These are phyloP conservation scores for Chymomyza fuscimana DNA, from an alignment of 2,888 invertebrate species.

Conservation along the genomic window DNA sequence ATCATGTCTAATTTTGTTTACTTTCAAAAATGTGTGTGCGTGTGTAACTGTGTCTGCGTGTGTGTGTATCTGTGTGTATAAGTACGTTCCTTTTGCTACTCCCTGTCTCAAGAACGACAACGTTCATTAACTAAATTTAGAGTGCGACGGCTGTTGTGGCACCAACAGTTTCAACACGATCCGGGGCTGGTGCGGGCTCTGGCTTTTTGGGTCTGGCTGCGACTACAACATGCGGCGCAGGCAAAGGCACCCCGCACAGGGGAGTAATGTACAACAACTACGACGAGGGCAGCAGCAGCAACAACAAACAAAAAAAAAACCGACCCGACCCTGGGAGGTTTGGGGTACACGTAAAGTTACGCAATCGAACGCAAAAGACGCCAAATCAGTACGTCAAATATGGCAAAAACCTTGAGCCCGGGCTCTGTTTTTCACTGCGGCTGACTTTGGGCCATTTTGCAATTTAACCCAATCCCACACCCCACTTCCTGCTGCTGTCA, in stretches of 20 bases:
- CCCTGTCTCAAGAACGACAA: conserved; percentile 21
- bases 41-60: conserved; percentile 36
- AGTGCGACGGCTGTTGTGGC: conserved; percentile 55
- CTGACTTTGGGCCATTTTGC: not conserved
- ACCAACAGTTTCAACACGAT: not conserved
- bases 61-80: not conserved
- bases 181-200: not conserved
- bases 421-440: conserved; percentile 1
- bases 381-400: conserved; percentile 52
- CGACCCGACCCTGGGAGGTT: not conserved
- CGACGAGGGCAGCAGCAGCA: not conserved
- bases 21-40: conserved; percentile 70
- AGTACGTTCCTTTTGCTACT: not conserved
- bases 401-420: conserved; percentile 2
- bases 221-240: not conserved
- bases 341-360: conserved; percentile 49
- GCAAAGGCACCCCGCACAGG: not conserved
- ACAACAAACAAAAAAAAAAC: not conserved
- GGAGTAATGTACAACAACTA: not conserved
- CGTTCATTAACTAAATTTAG: conserved; percentile 73
- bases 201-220: not conserved
- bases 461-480: conserved; percentile 7
- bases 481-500: not conserved
- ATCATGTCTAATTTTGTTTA: conserved; percentile 75
- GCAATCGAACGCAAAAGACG: conserved; percentile 62